phyloP scores from a whole-genome alignment of 2,113 vertebrate species.

The Crotalus tigris region DNA sequence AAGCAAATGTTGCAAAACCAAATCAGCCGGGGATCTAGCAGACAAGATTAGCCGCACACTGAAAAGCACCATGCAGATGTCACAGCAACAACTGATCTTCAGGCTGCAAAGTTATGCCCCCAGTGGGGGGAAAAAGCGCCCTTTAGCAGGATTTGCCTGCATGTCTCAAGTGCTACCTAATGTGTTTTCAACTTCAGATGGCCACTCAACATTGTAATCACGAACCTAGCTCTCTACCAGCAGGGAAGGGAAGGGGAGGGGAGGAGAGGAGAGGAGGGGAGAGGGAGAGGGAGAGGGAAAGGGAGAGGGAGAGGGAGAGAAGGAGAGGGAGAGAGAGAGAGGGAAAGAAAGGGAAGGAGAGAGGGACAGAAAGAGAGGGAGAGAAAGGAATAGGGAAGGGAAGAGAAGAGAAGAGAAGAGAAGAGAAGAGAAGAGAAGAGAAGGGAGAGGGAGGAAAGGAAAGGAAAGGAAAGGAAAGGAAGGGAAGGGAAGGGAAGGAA shows the following conservation, averaged over 20 bases:
- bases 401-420: too few species aligned
- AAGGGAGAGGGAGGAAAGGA: background rate
- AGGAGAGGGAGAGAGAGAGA: too few species aligned
- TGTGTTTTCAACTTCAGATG: background rate
- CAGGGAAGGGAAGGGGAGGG: background rate
- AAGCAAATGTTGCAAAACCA: background rate
- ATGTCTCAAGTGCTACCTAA: background rate
- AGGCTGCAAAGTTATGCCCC: background rate
- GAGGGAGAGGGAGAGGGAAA: too few species aligned
- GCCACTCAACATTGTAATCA: background rate
- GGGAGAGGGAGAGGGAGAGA: too few species aligned
- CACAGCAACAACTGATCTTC: background rate
- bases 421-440: too few species aligned
- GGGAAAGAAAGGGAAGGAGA: too few species aligned
- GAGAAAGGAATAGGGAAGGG: too few species aligned
- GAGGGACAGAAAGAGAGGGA: fast-evolving
- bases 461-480: background rate
- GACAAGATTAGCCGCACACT: background rate
- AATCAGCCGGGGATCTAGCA: background rate
- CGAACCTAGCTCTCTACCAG: background rate
- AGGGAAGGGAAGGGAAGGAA: too few species aligned
- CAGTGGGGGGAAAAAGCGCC: background rate
- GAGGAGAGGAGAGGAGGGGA: too few species aligned
- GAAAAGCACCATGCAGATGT: background rate
- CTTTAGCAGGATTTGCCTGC: background rate